Base-by-base conservation (phyloP, 2,888 invertebrate genomes). In the Microchrysa polita region DNA sequence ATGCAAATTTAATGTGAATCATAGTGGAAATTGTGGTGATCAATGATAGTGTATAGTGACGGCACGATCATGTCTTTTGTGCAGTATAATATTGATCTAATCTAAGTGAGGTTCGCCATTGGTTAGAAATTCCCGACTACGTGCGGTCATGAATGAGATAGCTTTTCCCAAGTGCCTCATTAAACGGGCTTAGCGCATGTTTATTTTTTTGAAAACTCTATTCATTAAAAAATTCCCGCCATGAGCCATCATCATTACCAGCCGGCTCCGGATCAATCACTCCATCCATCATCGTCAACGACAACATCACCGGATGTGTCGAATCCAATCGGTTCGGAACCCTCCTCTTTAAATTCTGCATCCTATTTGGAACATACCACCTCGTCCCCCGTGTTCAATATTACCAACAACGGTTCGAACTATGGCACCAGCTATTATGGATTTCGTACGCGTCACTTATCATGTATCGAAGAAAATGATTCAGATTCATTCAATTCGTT, bases 391-490 rank as follows among this genome's bases (percentile, higher is more conserved):
- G n/a, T 55, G 4, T 44, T 59, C 7, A 48, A 59, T 44, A 16
- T 16, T 73, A 10, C 73, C 69, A 42, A 65, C 22, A n/a, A 72
- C 22, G 14, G 67, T 42, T 10, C 61, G n/a, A 34, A 73, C 59
- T 61, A 63, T 22, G 71, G 61, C 22, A 67, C 61, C 77, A 61
- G 44, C 4, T 44, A 74, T 65, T 55, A 23, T 76, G 84, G 84
- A 0, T 83, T 83, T 78, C 83, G 84, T 40, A 83, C 83, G 14
- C 79, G 84, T 2, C 84, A 84, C 78, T 77, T 84, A 67, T 84
- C 84, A 73, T 84, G 84, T 76, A 84, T 84, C 67, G 83, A 84
- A 74, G 84, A 84, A 77, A 84, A 84, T 63, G 84, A 84, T 74
- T 82, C 83, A 9, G 84, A 84, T 69, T 84, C 84, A 2, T 76